These are phyloP conservation scores for Liolophura sinensis DNA, from an alignment of 1,140 invertebrate genomes.

Conservation along the genomic window DNA sequence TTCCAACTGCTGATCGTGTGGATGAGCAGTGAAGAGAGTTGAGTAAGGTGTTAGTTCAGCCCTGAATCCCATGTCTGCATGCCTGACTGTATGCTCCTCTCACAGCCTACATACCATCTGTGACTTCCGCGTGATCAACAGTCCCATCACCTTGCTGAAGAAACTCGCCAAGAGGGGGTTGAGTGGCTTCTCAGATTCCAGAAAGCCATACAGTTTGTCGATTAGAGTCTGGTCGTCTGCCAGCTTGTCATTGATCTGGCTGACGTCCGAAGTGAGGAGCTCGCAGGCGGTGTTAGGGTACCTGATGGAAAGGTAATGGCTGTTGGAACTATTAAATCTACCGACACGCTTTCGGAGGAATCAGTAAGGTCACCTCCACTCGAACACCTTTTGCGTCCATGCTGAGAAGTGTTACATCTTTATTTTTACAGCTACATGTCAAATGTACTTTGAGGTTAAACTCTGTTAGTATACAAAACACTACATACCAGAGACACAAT, in stretches of 20 bases:
- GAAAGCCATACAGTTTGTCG: slow-evolving; percentile 81
- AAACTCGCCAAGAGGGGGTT: slow-evolving; percentile 94
- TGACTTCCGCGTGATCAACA: slow-evolving; percentile 79
- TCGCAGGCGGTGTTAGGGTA: slow-evolving; percentile 88
- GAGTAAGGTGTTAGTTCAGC: too few relatives aligned
- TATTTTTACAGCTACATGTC: too few relatives aligned
- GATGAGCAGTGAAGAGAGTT: too few relatives aligned
- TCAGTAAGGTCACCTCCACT: too few relatives aligned
- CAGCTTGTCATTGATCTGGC: slow-evolving; percentile 81
- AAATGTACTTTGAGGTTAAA: neutral
- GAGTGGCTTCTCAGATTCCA: slow-evolving; percentile 81
- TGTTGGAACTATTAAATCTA: too few relatives aligned
- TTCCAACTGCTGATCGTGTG: too few relatives aligned
- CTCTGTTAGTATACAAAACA: neutral
- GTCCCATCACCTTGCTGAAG: slow-evolving; percentile 91
- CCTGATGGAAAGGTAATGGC: slow-evolving; percentile 29
- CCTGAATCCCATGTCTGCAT: too few relatives aligned
- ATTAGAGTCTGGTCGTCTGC: slow-evolving; percentile 77
- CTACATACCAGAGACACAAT: neutral
- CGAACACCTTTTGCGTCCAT: too few relatives aligned
- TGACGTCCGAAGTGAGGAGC: slow-evolving; percentile 86
- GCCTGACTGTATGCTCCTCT: too few relatives aligned
- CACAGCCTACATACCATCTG: slow-evolving; percentile 66
- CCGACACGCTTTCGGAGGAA: too few relatives aligned
- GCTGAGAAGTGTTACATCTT: too few relatives aligned